Evolutionary conservation across 1,140 invertebrate genomes (phyloP).

Genomic region (Zaprionus tsacasi): DNA sequence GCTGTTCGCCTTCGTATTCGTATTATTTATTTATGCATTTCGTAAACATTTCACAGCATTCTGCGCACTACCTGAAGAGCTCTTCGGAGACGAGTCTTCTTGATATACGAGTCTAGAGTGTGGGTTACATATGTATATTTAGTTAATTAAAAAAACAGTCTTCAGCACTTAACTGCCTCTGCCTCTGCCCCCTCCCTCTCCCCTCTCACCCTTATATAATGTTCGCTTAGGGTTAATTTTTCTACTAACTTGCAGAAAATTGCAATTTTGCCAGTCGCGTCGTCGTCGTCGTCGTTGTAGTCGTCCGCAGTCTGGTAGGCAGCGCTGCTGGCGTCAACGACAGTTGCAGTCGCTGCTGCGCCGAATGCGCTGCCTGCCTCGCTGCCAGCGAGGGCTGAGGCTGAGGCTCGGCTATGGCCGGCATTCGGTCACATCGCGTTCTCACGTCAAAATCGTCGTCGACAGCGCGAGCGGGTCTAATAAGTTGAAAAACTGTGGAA

Average conservation of each 20-base stretch:
- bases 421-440: conserved; percentile 81
- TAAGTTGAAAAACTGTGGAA: conserved; percentile 11
- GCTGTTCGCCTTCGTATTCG: neutral
- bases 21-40: conserved; percentile 34
- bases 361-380: conserved; percentile 35
- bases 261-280: conserved; percentile 56
- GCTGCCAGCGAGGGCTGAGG: conserved; percentile 38
- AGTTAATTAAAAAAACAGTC: neutral
- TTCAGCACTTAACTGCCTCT: neutral
- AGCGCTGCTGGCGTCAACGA: conserved; percentile 32
- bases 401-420: conserved; percentile 60
- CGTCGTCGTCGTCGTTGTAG: conserved; percentile 16
- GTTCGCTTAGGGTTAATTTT: conserved; percentile 13
- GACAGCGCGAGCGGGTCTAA: conserved; percentile 41
- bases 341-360: conserved; percentile 37
- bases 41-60: conserved; percentile 21
- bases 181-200: neutral
- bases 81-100: conserved; percentile 5
- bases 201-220: conserved; percentile 52
- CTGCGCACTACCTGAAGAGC: conserved; percentile 18
- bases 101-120: conserved; percentile 1
- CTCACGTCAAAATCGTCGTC: conserved; percentile 71
- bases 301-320: conserved; percentile 20
- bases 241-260: conserved; percentile 62
- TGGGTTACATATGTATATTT: conserved; percentile 7